phyloP scores from a whole-genome alignment of 1,140 invertebrate species.

The Bombus haemorrhoidalis region DNA sequence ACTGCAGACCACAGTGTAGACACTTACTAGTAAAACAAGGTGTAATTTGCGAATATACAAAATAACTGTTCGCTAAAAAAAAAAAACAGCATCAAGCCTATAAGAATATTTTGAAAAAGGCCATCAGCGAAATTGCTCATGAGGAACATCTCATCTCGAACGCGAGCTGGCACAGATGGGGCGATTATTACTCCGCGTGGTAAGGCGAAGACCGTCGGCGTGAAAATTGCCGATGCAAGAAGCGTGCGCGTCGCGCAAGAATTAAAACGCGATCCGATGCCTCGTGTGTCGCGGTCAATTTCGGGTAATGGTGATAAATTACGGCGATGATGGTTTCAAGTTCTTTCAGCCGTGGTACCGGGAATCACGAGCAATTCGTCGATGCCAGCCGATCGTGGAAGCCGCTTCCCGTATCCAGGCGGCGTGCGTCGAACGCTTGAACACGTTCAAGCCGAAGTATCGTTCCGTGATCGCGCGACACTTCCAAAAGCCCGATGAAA shows the following conservation, averaged over 20 bases:
- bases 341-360: background rate
- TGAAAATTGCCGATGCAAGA: background rate
- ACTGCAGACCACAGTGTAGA: no score
- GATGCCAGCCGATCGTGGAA: background rate
- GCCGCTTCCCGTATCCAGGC: no score
- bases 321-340: slow-evolving; percentile 22
- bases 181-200: background rate
- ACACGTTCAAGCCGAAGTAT: slow-evolving; percentile 32
- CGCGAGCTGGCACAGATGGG: no score
- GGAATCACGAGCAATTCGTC: slow-evolving; percentile 34
- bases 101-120: background rate
- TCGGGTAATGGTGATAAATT: slow-evolving; percentile 28
- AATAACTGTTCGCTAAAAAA: background rate
- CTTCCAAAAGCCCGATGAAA: slow-evolving; percentile 74
- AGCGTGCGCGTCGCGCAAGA: background rate
- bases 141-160: no score
- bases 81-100: background rate
- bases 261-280: slow-evolving; percentile 2
- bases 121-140: background rate
- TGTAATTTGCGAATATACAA: background rate
- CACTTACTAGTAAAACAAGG: background rate
- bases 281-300: slow-evolving; percentile 9
- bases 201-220: background rate
- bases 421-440: slow-evolving; percentile 3
- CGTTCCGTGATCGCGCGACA: slow-evolving; percentile 71